A percentile compares a stretch with the other conserved stretches of the same genome.
Conservation (phyloP, 2,113 vertebrate species). For the Odontophorus gujanensis region DNA sequence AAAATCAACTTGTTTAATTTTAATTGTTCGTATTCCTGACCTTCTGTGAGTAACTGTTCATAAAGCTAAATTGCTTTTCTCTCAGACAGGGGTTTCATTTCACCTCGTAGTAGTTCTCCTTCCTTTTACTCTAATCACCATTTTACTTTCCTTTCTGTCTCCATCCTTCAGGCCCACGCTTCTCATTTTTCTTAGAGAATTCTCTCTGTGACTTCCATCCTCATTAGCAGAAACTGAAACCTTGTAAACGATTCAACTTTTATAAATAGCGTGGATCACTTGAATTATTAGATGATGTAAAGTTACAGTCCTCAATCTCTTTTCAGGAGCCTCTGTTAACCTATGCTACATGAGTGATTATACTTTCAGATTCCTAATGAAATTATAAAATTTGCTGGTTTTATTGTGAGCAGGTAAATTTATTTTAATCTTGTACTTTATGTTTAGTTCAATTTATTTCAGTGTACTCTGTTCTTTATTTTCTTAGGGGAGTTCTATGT, state of each 20-base stretch:
- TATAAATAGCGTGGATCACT: slow-evolving; percentile 40
- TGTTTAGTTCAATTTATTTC: not conserved
- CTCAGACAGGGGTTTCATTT: slow-evolving; percentile 46
- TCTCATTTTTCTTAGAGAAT: slow-evolving; percentile 17
- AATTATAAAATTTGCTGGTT: not conserved
- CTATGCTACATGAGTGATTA: not conserved
- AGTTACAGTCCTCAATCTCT: slow-evolving; percentile 16
- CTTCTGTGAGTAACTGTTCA: slow-evolving; percentile 59
- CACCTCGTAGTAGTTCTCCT: not conserved
- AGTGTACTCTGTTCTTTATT: not conserved
- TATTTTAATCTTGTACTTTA: not conserved
- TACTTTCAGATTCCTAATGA: not conserved
- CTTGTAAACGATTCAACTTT: not conserved
- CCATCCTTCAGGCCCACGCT: not conserved
- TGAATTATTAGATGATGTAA: slow-evolving; percentile 43
- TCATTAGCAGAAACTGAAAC: slow-evolving; percentile 30
- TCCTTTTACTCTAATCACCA: not conserved
- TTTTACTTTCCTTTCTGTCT: not conserved
- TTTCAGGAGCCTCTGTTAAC: not conserved
- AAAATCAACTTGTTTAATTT: slow-evolving; percentile 76
- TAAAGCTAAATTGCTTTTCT: slow-evolving; percentile 66
- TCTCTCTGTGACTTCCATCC: not conserved
- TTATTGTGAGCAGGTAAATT: not conserved
- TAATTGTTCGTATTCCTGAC: slow-evolving; percentile 71
- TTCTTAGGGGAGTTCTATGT: not conserved